phyloP scores from a whole-genome alignment of 2,797 vertebrate genomes.

The Liparis tanakae region DNA sequence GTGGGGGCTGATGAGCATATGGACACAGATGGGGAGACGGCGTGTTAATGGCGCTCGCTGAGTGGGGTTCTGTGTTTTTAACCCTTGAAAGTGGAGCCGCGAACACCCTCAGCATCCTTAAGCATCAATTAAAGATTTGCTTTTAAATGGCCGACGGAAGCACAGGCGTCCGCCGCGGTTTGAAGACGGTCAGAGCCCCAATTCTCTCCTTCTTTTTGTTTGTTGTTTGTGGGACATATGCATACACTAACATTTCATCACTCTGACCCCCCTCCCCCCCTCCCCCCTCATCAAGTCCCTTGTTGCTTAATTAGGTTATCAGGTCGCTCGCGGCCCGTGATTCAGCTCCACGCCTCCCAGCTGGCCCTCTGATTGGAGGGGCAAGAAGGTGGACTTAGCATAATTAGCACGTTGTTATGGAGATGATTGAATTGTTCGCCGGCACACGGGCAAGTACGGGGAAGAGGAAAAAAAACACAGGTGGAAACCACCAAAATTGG shows the following conservation, averaged over 20 bases:
- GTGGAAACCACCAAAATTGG: neutral
- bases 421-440: constrained; percentile 61
- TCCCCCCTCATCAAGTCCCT: constrained; percentile 36
- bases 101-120: constrained; percentile 48
- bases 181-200: constrained; percentile 6
- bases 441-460: neutral
- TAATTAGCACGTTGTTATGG: constrained; percentile 72
- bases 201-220: neutral
- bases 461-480: neutral
- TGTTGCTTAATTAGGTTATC: constrained; percentile 77
- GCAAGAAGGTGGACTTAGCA: constrained; percentile 65
- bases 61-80: constrained; percentile 77
- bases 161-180: constrained; percentile 2
- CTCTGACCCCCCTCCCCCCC: constrained; percentile 1
- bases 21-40: constrained; percentile 69
- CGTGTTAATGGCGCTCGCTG: constrained; percentile 60
- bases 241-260: constrained; percentile 26
- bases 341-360: constrained; percentile 63
- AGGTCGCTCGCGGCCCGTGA: constrained; percentile 67
- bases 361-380: constrained; percentile 74
- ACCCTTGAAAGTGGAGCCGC: constrained; percentile 60
- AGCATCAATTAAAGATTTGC: constrained; percentile 74
- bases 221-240: constrained; percentile 8
- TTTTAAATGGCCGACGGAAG: constrained; percentile 45
- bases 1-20: constrained; percentile 71